Base-by-base conservation (phyloP, 2,797 vertebrate genomes). In the Lacerta bilineata region DNA sequence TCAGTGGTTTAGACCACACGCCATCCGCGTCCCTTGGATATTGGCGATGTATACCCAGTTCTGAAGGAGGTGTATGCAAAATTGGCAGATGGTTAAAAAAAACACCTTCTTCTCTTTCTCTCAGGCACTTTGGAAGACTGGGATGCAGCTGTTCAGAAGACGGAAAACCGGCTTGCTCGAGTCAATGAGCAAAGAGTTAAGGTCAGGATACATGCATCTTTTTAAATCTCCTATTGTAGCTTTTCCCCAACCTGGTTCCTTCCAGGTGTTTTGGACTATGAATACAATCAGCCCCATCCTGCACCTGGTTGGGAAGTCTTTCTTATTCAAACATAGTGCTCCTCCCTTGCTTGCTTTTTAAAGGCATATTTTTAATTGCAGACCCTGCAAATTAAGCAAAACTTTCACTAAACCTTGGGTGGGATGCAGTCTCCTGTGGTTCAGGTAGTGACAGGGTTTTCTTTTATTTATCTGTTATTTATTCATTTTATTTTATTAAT, bases 91-190 rank as follows among this genome's bases (percentile, higher is more conserved):
- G 1, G 2, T 6, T 0, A 1, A 18, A 13, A 11, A 59, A 46
- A 29, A 41, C 0, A 41, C 36, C 11, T 29, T 43, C 33, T 33
- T 33, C 23, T 27, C 7, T 6, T 5, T 87, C 25, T 25, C 84
- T 8, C 91, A 99, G 99, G 99, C 83, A 98, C 98, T 23, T 88
- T 99, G 91, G 99, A 98, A 92, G 98, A 99, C 88, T 99, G 99
- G 99, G 99, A 99, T 83, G 88, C 96, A 61, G 99, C 99, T 0
- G 97, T 99, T 88, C 98, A 98, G 94, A 99, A 99, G 95, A 99
- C 98, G 0, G 98, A 99, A 93, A 98, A 95, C 13, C 97, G 97
- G 72, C 93, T 99, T 79, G 98, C 98, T 91, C 96, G 98, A 50
- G 96, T 99, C 66, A 98, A 97, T n/a, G 98, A 98, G 91, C 98